Evolutionary conservation across 2,113 vertebrate genomes (phyloP).

Genomic region (Empidonax alnorum): DNA sequence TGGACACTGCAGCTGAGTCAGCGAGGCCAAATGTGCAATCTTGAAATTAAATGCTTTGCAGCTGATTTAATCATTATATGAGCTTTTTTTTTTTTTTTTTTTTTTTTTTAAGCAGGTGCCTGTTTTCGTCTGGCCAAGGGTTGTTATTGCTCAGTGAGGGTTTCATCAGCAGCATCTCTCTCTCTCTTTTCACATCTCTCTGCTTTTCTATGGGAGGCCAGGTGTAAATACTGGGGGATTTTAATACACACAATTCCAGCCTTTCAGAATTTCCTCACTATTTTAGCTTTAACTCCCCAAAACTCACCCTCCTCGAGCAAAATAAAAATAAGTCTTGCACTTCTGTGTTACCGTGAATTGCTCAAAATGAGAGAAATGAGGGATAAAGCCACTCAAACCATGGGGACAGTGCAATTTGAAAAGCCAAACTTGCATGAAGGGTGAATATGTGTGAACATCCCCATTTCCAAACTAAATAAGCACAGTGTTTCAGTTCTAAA

Average conservation of each 20-base stretch:
- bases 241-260: neutral
- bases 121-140: neutral
- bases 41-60: slow-evolving; percentile 18
- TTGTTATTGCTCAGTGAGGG: neutral
- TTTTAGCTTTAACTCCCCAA: neutral
- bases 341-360: neutral
- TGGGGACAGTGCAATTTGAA: neutral
- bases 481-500: neutral
- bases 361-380: neutral
- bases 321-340: neutral
- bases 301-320: neutral
- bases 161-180: neutral
- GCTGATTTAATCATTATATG: slow-evolving; percentile 5
- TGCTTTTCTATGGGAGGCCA: neutral
- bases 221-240: neutral
- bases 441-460: neutral
- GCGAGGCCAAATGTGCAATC: slow-evolving; percentile 1
- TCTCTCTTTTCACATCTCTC: neutral
- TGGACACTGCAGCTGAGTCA: slow-evolving; percentile 39
- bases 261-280: neutral
- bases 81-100: neutral
- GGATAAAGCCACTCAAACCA: neutral
- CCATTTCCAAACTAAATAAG: neutral
- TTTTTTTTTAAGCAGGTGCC: neutral
- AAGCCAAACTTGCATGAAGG: neutral